Percentiles rank a stretch among this genome's conserved stretches.
Evolutionary conservation across 2,797 vertebrate species (phyloP).

Genomic region (Uromys caudimaculatus): DNA sequence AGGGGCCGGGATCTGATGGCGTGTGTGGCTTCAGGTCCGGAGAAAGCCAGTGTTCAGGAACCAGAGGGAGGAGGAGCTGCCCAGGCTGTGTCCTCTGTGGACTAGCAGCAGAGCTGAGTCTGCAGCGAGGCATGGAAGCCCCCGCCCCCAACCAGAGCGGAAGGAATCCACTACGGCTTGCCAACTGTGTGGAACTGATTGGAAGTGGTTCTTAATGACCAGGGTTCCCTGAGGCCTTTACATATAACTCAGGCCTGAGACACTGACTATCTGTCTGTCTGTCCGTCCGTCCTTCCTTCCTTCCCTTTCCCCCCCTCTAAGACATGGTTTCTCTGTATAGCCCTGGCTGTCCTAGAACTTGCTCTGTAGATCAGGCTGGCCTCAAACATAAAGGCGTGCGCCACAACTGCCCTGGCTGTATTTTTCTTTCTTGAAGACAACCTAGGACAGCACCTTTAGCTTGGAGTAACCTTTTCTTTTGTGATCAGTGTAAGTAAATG

Average conservation of each 20-base stretch:
- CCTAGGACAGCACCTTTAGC: background rate
- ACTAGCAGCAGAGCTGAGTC: background rate
- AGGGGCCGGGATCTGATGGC: background rate
- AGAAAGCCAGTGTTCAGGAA: background rate
- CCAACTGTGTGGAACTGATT: background rate
- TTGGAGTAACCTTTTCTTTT: background rate
- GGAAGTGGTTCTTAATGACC: constrained; percentile 9
- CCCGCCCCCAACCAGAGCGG: background rate
- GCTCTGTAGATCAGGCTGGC: background rate
- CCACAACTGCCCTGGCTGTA: background rate
- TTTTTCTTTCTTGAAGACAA: background rate
- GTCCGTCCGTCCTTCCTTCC: too few relatives aligned
- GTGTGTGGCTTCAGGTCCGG: background rate
- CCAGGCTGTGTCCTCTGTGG: background rate
- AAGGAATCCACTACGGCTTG: background rate
- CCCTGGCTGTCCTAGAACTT: background rate
- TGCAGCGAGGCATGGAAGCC: background rate
- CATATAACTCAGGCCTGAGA: constrained; percentile 20
- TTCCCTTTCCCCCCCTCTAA: background rate
- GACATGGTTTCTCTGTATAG: background rate
- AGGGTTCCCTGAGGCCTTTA: background rate
- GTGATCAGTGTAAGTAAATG: background rate
- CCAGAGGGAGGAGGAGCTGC: background rate
- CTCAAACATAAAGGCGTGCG: background rate
- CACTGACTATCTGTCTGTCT: too few relatives aligned